These are phyloP conservation scores for Ramazzottius varieornatus DNA, from an alignment of 2,888 invertebrate species.

Conservation along the genomic window DNA sequence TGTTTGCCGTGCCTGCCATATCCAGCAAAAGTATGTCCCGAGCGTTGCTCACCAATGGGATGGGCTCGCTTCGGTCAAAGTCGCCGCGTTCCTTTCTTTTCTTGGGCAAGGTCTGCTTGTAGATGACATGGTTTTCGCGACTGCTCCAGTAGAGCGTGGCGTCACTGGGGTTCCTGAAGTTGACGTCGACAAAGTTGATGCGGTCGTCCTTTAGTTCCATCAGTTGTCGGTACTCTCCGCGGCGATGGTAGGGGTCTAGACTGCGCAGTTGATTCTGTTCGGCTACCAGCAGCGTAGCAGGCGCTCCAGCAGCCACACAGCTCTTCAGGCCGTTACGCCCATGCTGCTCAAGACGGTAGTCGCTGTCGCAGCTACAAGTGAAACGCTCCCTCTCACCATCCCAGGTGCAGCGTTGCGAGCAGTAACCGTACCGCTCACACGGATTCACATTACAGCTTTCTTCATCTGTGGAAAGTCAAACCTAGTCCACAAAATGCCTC, in stretches of 20 bases:
- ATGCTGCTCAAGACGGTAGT: slow-evolving; percentile 26
- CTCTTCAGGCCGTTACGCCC: slow-evolving; percentile 15
- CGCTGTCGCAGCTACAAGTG: slow-evolving; percentile 36
- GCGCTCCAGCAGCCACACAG: slow-evolving; percentile 23
- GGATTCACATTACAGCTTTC: slow-evolving; percentile 19
- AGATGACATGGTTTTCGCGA: neutral
- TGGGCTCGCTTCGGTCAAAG: neutral
- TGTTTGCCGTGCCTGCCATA: too few species aligned
- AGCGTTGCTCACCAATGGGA: neutral
- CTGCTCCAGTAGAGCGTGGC: slow-evolving; percentile 30
- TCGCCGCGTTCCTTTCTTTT: neutral
- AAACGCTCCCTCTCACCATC: slow-evolving; percentile 28
- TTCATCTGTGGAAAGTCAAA: too few species aligned
- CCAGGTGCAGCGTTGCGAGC: slow-evolving; percentile 47
- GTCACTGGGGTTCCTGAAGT: slow-evolving; percentile 25
- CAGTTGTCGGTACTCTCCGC: slow-evolving; percentile 42
- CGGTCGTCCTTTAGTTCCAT: slow-evolving; percentile 41
- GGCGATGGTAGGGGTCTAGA: slow-evolving; percentile 37
- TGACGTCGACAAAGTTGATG: slow-evolving; percentile 39
- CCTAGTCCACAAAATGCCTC: too few species aligned
- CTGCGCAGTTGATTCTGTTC: slow-evolving; percentile 34
- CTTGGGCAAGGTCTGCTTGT: neutral
- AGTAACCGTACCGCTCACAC: slow-evolving; percentile 19
- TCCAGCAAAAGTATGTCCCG: too few species aligned
- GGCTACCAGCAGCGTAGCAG: slow-evolving; percentile 37